Evolutionary conservation across 2,888 invertebrate species (phyloP), one percentile per base, ranked within the genome.

Genomic region (Atherix ibis): DNA sequence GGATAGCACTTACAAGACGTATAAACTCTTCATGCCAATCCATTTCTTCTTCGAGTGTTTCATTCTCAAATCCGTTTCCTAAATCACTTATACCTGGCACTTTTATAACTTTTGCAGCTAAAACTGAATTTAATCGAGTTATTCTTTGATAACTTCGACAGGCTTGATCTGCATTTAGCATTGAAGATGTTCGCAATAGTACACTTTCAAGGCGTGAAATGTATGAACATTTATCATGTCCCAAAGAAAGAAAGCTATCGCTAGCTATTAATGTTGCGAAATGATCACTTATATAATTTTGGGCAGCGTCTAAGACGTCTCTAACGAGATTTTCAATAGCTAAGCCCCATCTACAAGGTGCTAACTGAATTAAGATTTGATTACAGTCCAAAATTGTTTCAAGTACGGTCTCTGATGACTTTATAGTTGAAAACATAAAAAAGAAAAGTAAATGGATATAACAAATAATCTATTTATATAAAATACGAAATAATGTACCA

Each of bases 321-420:
- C 79, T 72, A 17, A 84, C 80, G 53, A 88, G 65, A 40, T 75
- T 71, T 43, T 77, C 76, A 38, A 60, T 53, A 31, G 53, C 49
- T 10, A 88, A 76, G 1, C 85, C 77, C 89, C 91, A 91, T 39
- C 83, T 71, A 27, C 79, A 75, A 40, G 74, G 73, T 6, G 85
- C 82, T 41, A 89, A 64, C 26, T 78, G 76, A 3, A 78, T 72
- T 45, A 79, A 64, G 43, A 82, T 62, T 63, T 83, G 76, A 52
- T 89, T 87, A 54, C 87, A 88, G 39, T 83, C 80, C 51, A 83
- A 70, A 38, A 87, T 75, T 1, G 79, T 79, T 46, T 87, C 84
- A 32, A 92, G 64, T 17, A 92, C 75, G 46, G 76, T 84, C 45
- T 87, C 83, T 3, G 75, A 67, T 13, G 76, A 73, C 77, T 77